Evolutionary conservation across 1,140 invertebrate species (phyloP), one percentile per base, ranked within the genome.

Genomic region (Archivesica marissinica): DNA sequence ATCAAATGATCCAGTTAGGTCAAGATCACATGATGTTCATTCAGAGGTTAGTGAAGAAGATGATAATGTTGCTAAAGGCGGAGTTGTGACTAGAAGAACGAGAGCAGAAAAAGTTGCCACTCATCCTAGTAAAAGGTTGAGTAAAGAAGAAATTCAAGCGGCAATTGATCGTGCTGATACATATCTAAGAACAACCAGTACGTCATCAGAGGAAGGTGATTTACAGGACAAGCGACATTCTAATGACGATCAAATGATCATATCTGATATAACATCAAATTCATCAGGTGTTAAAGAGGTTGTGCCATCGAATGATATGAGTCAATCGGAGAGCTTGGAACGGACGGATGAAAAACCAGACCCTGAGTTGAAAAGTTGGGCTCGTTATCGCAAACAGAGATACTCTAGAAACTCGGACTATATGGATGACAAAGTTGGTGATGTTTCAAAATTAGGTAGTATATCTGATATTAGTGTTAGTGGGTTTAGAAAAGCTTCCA

Each of bases 131-230:
- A 89, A 89, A 50, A 74, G 90, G 28, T 38, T 92, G 6, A 90
- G 90, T 72, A 86, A 86, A 68, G 89, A 91, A 33, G 91, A 92
- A 75, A 90, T 92, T 50, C 88, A 91, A 54, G 88, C 89, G 44
- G 91, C 91, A 28, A 66, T 92, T 25, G 88, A 89, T 38, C 86
- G 85, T 70, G 91, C 91, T 25, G 90, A 92, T 77, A 87, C 77
- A n/a, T 92, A 92, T 77, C 70, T 84, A 44, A 41, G 30, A 56
- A 47, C 61, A 33, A 75, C 54, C 4, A 76, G 54, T 33, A 64
- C 54, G 2, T 66, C 72, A 15, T 52, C 47, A 0, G 78, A 81
- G n/a, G 47, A 81, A 52, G 23, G 64, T 54, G 59, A 64, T 30
- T 66, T 64, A 9, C 25, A 41, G 6, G 77, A 80, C 35, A 54